Base-by-base conservation (phyloP, 2,797 vertebrate genomes). In the Podarcis lilfordi region DNA sequence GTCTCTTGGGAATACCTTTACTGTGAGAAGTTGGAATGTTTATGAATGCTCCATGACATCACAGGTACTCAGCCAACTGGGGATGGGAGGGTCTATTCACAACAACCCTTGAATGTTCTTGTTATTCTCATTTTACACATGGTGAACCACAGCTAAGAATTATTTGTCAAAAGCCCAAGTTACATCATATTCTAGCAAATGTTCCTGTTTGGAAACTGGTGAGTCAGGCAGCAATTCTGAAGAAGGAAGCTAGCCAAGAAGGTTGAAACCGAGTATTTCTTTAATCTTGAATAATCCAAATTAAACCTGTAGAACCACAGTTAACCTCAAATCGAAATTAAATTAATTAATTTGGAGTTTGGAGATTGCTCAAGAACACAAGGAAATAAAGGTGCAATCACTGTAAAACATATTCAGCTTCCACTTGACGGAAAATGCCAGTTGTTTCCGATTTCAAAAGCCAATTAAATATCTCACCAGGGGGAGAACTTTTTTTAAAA, bases 361-460 rank as follows among this genome's bases (percentile, higher is more conserved):
- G 71, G 55, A 25, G 35, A 55, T 19, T 61, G 72, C 40, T 76
- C 72, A 85, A 61, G 83, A 40, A 61, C 45, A 74, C 72, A 75
- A 85, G 11, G 55, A 61, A 29, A 61, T 35, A 75, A 27, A 85
- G 45, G 32, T 27, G 27, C 9, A 32, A 21, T 84, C 45, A 25
- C 45, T 59, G 13, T 17, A 74, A 84, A 84, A 72, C 82, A 27
- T 37, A 59, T 64, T 27, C 21, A 32, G 5, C 82, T 74, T 84
- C 71, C 25, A 17, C 37, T 76, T 40, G 35, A 43, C 83, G 43
- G 8, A 75, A 43, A 40, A 19, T 76, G 27, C 25, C n/a, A 64
- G 55, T 64, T 40, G 35, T 43, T 84, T 85, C 37, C 29, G 43
- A 23, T 75, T 76, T 85, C 74, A 85, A 66, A 86, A 68, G 75